Percentiles rank a stretch among this genome's conserved stretches.
Conservation (phyloP, 1,140 invertebrate genomes). For the Andricus grossulariae region DNA sequence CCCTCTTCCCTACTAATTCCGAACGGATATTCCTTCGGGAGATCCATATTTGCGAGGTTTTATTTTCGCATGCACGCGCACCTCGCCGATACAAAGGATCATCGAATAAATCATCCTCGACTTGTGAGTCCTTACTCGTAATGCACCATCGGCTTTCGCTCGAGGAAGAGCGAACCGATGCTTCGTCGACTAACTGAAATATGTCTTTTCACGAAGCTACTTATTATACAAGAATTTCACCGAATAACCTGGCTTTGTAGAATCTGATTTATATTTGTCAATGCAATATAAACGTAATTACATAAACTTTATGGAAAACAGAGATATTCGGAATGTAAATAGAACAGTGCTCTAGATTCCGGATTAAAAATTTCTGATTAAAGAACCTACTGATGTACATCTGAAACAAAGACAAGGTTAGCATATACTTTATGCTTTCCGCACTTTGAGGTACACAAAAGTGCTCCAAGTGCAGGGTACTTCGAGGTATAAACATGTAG, state of each 20-base stretch:
- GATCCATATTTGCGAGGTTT: slow-evolving; percentile 15
- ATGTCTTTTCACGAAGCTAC: neutral
- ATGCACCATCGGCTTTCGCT: neutral
- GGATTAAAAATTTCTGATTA: no score
- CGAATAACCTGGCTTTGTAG: neutral
- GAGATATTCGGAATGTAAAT: no score
- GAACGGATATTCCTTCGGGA: slow-evolving; percentile 1
- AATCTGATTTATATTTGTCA: neutral
- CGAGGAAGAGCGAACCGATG: slow-evolving; percentile 12
- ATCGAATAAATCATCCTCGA: slow-evolving; percentile 34
- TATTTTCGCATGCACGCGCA: slow-evolving; percentile 24
- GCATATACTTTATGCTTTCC: neutral
- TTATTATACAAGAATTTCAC: neutral
- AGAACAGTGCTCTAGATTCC: no score
- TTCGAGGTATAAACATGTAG: slow-evolving; percentile 46
- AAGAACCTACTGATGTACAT: neutral
- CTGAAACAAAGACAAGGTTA: neutral
- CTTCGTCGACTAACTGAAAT: slow-evolving; percentile 14
- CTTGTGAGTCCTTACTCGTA: slow-evolving; percentile 21
- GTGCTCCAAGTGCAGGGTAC: slow-evolving; percentile 28
- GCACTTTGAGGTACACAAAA: slow-evolving; percentile 19
- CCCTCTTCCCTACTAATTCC: slow-evolving; percentile 17
- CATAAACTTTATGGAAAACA: no score
- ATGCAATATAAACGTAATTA: no score
- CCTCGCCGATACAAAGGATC: slow-evolving; percentile 35